Conservation (phyloP, 1,140 invertebrate species). For the Drosophila suzukii region DNA sequence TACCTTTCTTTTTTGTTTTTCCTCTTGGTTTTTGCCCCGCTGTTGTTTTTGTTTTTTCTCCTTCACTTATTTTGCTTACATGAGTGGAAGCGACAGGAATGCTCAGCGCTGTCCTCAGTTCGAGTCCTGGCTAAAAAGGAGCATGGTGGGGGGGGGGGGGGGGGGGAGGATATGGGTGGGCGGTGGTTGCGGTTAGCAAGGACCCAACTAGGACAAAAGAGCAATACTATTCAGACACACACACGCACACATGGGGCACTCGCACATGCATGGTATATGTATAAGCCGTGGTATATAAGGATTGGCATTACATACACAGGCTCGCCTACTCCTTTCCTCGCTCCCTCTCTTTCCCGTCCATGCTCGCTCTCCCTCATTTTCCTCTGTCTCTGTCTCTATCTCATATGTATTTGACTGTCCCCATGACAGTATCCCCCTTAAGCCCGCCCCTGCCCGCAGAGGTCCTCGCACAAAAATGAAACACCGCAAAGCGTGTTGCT, state of each 20-base stretch:
- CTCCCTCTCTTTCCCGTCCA: not conserved
- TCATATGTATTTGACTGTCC: slow-evolving; percentile 74
- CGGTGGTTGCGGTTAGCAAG: slow-evolving; percentile 62
- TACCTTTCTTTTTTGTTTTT: slow-evolving; percentile 9
- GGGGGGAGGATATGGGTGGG: too few relatives aligned
- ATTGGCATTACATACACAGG: slow-evolving; percentile 46
- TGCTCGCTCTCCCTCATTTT: not conserved
- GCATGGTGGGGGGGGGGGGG: not conserved
- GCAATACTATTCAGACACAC: slow-evolving; percentile 69
- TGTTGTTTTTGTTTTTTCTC: slow-evolving; percentile 42
- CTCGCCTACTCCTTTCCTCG: slow-evolving; percentile 30
- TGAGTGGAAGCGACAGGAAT: slow-evolving; percentile 73
- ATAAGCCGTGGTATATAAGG: slow-evolving; percentile 35
- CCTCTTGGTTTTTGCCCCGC: not conserved
- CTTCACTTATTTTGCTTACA: slow-evolving; percentile 66
- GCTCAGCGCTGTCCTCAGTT: slow-evolving; percentile 47
- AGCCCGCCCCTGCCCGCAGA: slow-evolving; percentile 12
- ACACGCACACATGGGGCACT: too few relatives aligned
- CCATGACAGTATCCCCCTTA: slow-evolving; percentile 38
- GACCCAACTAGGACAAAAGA: slow-evolving; percentile 79
- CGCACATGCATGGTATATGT: slow-evolving; percentile 9
- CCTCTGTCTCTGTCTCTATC: slow-evolving; percentile 52
- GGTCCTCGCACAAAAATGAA: slow-evolving; percentile 59
- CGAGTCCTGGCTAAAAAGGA: slow-evolving; percentile 24
- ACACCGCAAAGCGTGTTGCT: slow-evolving; percentile 68